Evolutionary conservation across 1,140 invertebrate genomes (phyloP).

Genomic region (Potamilus streckersoni): DNA sequence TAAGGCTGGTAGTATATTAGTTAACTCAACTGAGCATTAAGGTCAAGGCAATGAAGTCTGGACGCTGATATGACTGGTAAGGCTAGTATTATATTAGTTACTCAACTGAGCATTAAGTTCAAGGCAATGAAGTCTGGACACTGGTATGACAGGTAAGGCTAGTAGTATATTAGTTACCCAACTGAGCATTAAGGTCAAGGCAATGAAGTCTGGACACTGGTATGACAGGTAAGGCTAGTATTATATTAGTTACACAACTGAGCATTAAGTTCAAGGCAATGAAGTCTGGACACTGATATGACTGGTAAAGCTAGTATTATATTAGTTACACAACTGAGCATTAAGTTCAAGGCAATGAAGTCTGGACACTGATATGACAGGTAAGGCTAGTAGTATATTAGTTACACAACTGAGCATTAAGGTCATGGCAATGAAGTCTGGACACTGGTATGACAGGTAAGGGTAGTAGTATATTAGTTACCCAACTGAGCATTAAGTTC

Average conservation of each 20-base stretch:
- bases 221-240: slow-evolving; percentile 15
- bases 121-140: slow-evolving; percentile 19
- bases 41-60: neutral
- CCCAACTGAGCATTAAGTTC: no score
- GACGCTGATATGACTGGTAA: slow-evolving; percentile 16
- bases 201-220: slow-evolving; percentile 24
- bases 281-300: slow-evolving; percentile 8
- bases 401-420: no score
- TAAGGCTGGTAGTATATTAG: neutral
- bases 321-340: no score
- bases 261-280: no score
- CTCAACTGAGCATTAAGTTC: neutral
- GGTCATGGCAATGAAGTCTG: slow-evolving; percentile 20
- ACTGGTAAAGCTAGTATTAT: slow-evolving; percentile 9
- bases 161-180: neutral
- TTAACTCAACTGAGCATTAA: no score
- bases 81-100: neutral
- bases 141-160: slow-evolving; percentile 18
- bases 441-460: slow-evolving; percentile 21
- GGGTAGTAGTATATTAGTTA: neutral
- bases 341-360: slow-evolving; percentile 20
- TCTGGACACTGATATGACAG: slow-evolving; percentile 15
- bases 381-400: neutral
- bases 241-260: no score
- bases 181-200: neutral